phyloP scores from a whole-genome alignment of 2,888 invertebrate species.

The Nomada fucata region DNA sequence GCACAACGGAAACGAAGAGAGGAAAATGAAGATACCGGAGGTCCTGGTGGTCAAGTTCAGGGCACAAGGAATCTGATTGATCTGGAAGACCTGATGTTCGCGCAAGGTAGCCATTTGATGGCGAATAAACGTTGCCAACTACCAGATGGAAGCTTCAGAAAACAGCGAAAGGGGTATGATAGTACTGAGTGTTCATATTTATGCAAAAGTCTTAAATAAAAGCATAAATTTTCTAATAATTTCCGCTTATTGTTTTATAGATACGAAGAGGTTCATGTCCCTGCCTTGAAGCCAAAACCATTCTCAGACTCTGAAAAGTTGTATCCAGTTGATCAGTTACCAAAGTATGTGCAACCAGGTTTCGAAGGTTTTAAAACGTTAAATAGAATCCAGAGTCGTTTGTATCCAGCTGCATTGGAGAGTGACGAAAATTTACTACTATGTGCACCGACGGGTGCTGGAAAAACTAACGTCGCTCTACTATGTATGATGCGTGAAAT shows the following conservation, averaged over 20 bases:
- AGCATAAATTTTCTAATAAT: not conserved
- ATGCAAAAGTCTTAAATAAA: not conserved
- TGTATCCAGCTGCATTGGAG: constrained; percentile 95
- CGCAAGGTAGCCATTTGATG: constrained; percentile 99
- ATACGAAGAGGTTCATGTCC: constrained; percentile 99
- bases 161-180: constrained; percentile 93
- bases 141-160: constrained; percentile 98
- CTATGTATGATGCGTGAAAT: constrained; percentile 98
- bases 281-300: constrained; percentile 97
- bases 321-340: constrained; percentile 95
- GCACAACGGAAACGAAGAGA: constrained; percentile 84
- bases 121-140: constrained; percentile 98
- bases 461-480: constrained; percentile 99
- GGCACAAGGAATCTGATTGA: constrained; percentile 92
- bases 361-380: constrained; percentile 98
- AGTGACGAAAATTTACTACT: constrained; percentile 97
- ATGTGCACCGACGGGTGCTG: constrained; percentile 99
- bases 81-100: constrained; percentile 96
- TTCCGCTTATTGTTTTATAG: constrained; percentile 80
- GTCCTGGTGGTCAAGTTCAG: constrained; percentile 87
- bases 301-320: constrained; percentile 95
- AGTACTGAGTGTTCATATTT: constrained; percentile 7
- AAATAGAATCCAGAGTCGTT: constrained; percentile 97
- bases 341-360: constrained; percentile 98
- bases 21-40: constrained; percentile 85